Percentiles rank a stretch among this genome's conserved stretches.
phyloP scores from a whole-genome alignment of 2,888 invertebrate genomes.

The Catocala fraxini region DNA sequence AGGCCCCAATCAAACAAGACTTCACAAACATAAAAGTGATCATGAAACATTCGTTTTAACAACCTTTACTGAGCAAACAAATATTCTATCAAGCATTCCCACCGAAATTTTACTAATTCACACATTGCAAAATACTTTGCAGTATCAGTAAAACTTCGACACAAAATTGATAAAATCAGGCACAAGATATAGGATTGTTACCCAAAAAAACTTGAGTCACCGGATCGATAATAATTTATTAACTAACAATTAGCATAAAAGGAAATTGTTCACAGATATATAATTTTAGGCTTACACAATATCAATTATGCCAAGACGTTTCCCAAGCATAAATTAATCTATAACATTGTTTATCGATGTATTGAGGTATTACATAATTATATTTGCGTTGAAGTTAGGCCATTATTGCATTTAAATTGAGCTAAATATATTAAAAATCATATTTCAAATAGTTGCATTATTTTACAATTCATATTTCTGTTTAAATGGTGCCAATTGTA shows the following conservation, averaged over 20 bases:
- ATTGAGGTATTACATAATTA: neutral
- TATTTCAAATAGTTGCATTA: neutral
- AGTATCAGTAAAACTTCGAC: conserved; percentile 37
- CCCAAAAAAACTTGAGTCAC: conserved; percentile 52
- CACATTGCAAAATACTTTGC: neutral
- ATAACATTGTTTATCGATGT: conserved; percentile 5
- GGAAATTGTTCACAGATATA: conserved; percentile 66
- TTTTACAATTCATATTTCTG: too few relatives aligned
- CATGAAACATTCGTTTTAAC: conserved; percentile 61
- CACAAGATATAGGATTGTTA: conserved; percentile 73
- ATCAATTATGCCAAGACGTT: conserved; percentile 60
- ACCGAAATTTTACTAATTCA: conserved; percentile 47
- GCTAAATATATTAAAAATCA: neutral
- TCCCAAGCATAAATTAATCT: conserved; percentile 38
- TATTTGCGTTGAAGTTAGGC: conserved; percentile 7
- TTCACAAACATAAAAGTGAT: conserved; percentile 45
- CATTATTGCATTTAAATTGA: neutral
- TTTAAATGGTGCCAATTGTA: too few relatives aligned
- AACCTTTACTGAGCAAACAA: conserved; percentile 83
- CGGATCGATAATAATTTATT: conserved; percentile 60
- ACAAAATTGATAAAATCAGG: conserved; percentile 67
- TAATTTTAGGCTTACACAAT: conserved; percentile 71
- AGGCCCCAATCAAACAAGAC: conserved; percentile 36
- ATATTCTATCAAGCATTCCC: conserved; percentile 59
- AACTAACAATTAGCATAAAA: conserved; percentile 70